Evolutionary conservation across 2,888 invertebrate species (phyloP).

Genomic region (Stegana nigrithorax): DNA sequence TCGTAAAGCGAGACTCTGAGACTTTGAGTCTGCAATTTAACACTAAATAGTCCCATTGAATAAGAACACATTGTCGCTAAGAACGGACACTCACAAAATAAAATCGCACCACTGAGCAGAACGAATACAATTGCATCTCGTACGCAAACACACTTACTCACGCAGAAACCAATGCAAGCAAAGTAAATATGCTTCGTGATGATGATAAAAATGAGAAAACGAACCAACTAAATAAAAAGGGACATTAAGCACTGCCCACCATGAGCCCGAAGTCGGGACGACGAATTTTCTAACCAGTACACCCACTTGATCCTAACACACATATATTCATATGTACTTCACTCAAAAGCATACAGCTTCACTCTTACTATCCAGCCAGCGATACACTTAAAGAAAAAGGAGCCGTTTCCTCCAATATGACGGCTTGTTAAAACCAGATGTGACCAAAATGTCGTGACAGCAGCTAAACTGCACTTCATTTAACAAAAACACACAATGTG

Average conservation of each 20-base stretch:
- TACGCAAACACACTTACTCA: conserved; percentile 21
- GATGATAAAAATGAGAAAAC: conserved; percentile 2
- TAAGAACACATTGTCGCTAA: too few species aligned
- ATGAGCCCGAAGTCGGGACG: neutral
- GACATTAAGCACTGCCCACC: conserved; percentile 13
- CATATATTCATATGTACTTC: neutral
- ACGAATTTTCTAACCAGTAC: neutral
- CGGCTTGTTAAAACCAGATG: too few species aligned
- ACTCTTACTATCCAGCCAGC: too few species aligned
- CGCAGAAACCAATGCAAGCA: conserved; percentile 24
- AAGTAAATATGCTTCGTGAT: neutral
- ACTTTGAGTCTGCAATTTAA: conserved; percentile 65
- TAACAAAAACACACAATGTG: too few species aligned
- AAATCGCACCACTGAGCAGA: conserved; percentile 35
- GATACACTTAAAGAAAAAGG: too few species aligned
- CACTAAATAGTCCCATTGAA: conserved; percentile 64
- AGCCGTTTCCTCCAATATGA: too few species aligned
- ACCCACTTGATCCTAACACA: neutral
- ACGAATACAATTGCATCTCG: conserved; percentile 35
- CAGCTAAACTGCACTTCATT: too few species aligned
- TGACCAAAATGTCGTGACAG: too few species aligned
- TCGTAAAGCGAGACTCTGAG: too few species aligned
- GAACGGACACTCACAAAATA: too few species aligned
- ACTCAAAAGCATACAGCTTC: too few species aligned
- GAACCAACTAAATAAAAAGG: conserved; percentile 17